Conservation (phyloP, 2,797 vertebrate genomes). For the Pelodytes ibericus region DNA sequence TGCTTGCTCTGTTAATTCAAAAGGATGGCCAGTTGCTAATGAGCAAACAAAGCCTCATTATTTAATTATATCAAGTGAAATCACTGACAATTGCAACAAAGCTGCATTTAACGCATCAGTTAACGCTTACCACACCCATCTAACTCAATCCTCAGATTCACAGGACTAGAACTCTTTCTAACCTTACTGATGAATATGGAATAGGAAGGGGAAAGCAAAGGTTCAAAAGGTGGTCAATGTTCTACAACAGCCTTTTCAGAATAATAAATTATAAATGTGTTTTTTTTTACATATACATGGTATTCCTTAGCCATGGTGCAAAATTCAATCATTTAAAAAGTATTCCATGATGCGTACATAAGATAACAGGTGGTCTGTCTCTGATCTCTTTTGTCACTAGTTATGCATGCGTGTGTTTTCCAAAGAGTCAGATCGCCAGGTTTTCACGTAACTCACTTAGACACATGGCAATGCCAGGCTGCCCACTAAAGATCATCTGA, state of each 20-base stretch:
- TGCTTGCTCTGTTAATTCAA: conserved; percentile 63
- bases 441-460: too few species aligned
- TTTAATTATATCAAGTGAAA: conserved; percentile 61
- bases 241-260: conserved; percentile 3
- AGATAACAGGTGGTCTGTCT: too few species aligned
- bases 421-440: too few species aligned
- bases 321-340: background rate
- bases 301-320: background rate
- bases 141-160: conserved; percentile 49
- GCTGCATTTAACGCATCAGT: conserved; percentile 1
- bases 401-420: too few species aligned
- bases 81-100: conserved; percentile 31
- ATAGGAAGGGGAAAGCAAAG: background rate
- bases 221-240: conserved; percentile 41
- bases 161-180: background rate
- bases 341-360: too few species aligned
- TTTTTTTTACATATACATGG: background rate
- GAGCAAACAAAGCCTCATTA: conserved; percentile 69
- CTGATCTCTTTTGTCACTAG: too few species aligned
- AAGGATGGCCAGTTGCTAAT: conserved; percentile 63
- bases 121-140: conserved; percentile 48
- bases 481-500: too few species aligned
- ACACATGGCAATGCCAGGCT: too few species aligned
- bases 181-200: conserved; percentile 3
- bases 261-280: background rate